Base-by-base conservation (phyloP, 2,113 vertebrate genomes). In the Xyliphius kryptos region DNA sequence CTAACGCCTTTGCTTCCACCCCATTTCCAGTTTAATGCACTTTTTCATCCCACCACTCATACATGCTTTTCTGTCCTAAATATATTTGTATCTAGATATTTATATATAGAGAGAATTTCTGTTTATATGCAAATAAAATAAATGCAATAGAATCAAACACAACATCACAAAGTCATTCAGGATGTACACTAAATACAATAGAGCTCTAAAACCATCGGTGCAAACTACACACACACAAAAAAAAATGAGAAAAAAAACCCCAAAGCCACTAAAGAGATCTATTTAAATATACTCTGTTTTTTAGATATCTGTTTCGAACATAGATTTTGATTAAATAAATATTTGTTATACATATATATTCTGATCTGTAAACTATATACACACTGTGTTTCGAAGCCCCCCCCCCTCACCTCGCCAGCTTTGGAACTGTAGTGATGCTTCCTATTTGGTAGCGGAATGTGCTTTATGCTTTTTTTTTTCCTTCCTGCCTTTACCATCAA, bases 311-410 rank as follows among this genome's bases (percentile, higher is more conserved):
- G 19, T 62, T 38, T 63, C 20, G 36, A 26, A 67, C 77, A 68
- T 69, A 80, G 77, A 84, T 74, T 56, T 78, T 56, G 54, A 75
- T 86, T 79, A 85, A 86, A 87, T 78, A 89, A 87, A 87, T 86
- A 88, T 81, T 86, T 82, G 79, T 75, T 76, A 72, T 83, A 83
- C 15, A 32, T 73, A 61, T 61, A 73, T 36, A 46, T 81, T 77
- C 81, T 63, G 65, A 60, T 75, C 65, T 84, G 62, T 78, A 70
- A 85, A 83, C 75, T 88, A 88, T 87, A 81, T 87, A 88, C 84
- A 89, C 72, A 79, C 26, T 3, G 26, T 32, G 26, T 32, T 32
- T 32, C 26, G 26, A 32, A 32, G 26, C 26, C 40, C 22, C 56
- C 50, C 50, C 16, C 15, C 56, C 38, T 44, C 55, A 38, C 16